Conservation (phyloP, 2,888 invertebrate species). For the Alcis repandata region DNA sequence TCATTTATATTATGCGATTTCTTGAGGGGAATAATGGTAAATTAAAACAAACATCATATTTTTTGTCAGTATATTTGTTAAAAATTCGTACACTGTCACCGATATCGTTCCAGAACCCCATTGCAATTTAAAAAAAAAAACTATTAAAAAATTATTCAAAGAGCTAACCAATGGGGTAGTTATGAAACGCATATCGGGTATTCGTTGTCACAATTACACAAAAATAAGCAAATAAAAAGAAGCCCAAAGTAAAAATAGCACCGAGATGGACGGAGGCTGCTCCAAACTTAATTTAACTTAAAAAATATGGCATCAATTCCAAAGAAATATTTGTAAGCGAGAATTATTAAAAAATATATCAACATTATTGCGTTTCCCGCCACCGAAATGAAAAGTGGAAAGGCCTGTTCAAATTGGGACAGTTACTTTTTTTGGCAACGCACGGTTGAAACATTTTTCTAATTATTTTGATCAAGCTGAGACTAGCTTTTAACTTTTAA, state of each 20-base stretch:
- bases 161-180: slow-evolving; percentile 76
- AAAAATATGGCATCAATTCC: slow-evolving; percentile 79
- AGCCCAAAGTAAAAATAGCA: slow-evolving; percentile 68
- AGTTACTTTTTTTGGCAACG: slow-evolving; percentile 42
- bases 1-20: no score
- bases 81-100: slow-evolving; percentile 75
- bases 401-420: slow-evolving; percentile 27
- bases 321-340: slow-evolving; percentile 42
- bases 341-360: slow-evolving; percentile 32
- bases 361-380: slow-evolving; percentile 62
- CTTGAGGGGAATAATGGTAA: slow-evolving; percentile 6
- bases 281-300: slow-evolving; percentile 58
- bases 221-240: slow-evolving; percentile 57
- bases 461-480: background rate
- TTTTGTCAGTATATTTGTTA: slow-evolving; percentile 84
- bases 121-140: slow-evolving; percentile 69
- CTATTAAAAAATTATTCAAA: slow-evolving; percentile 54
- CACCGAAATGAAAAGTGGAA: slow-evolving; percentile 56
- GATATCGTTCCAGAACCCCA: slow-evolving; percentile 86
- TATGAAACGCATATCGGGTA: slow-evolving; percentile 81
- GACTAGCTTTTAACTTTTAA: background rate
- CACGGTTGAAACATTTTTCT: slow-evolving; percentile 10
- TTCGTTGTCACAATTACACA: slow-evolving; percentile 72
- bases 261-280: slow-evolving; percentile 74
- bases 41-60: slow-evolving; percentile 60